These are phyloP conservation scores for Sceloporus undulatus DNA, from an alignment of 2,113 vertebrate genomes.

Conservation along the genomic window DNA sequence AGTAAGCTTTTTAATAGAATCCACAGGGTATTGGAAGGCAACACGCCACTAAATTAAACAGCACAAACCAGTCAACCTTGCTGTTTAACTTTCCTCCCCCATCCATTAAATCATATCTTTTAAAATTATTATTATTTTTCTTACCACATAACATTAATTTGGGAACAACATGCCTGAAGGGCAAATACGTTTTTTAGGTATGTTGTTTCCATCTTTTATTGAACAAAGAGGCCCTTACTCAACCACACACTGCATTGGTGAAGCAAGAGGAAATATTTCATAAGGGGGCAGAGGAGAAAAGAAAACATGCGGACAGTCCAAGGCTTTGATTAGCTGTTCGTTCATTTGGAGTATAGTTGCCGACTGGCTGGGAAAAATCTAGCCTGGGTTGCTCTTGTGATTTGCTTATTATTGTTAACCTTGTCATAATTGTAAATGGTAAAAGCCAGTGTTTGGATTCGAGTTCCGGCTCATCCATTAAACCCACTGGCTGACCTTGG, in stretches of 20 bases:
- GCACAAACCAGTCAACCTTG: background rate
- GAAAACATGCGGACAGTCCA: background rate
- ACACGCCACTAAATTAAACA: conserved; percentile 54
- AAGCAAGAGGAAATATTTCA: background rate
- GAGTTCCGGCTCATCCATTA: too few species aligned
- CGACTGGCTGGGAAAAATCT: background rate
- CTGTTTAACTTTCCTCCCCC: conserved; percentile 54
- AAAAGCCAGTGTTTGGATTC: background rate
- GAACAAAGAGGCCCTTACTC: conserved; percentile 50
- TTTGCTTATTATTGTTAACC: background rate
- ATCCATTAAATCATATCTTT: conserved; percentile 16
- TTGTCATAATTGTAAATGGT: background rate
- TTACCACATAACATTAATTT: conserved; percentile 27
- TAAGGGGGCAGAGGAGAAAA: background rate
- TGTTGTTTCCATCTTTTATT: conserved; percentile 66
- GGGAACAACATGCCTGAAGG: conserved; percentile 38
- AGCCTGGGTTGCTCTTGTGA: background rate
- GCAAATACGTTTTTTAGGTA: conserved; percentile 60
- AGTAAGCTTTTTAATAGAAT: background rate
- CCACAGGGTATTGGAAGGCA: conserved; percentile 32
- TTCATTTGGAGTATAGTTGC: too few species aligned
- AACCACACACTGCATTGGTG: background rate
- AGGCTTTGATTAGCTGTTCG: background rate
- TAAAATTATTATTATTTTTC: conserved; percentile 35
- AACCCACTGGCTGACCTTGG: too few species aligned